Base-by-base conservation (phyloP, 1,140 invertebrate species). In the Probaryconus sp. region DNA sequence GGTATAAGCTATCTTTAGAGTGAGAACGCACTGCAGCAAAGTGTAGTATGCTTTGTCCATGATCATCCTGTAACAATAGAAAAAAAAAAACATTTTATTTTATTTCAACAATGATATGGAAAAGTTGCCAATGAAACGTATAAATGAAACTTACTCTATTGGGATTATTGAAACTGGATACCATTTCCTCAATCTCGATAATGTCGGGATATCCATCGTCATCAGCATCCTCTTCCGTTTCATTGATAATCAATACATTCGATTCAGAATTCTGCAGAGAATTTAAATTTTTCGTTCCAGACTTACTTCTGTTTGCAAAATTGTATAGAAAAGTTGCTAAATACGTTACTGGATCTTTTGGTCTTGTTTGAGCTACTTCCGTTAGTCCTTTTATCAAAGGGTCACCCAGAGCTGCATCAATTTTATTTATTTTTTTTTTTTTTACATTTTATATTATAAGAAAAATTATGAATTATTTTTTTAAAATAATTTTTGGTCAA, bases 1-100 rank as follows among this genome's bases (percentile, higher is more conserved):
- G 91, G 78, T 93, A 92, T 3, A 96, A 87, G 0, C 92, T 93
- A 53, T 94, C 93, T 21, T 92, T 89, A 0, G 92, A 90, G 81
- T 95, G 94, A 0, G 93, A 90, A 11, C 94, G 89, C 0, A 93
- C 91, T 0, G 94, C 94, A 1, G 95, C 94, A 84, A 95, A 96
- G 84, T 97, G 96, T n/a, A 97, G 83, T 88, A 96, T 93, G 35
- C 92, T 95, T 82, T 96, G 94, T 0, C 95, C 95, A 70, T 95
- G 93, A 81, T 96, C 94, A 75, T 96, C 95, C 93, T 94, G 56
- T 64, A 81, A 76, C 65, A 26, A 40, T 7, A 50, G 20, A 50
- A n/a, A 30, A 31, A 45, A 4, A 28, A 11, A 20, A 42, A 70
- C 47, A 11, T 18, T 45, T 30, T 35, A 6, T 42, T 33, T 1